Conservation (phyloP, 1,140 invertebrate genomes). For the Drosophila trapezifrons region DNA sequence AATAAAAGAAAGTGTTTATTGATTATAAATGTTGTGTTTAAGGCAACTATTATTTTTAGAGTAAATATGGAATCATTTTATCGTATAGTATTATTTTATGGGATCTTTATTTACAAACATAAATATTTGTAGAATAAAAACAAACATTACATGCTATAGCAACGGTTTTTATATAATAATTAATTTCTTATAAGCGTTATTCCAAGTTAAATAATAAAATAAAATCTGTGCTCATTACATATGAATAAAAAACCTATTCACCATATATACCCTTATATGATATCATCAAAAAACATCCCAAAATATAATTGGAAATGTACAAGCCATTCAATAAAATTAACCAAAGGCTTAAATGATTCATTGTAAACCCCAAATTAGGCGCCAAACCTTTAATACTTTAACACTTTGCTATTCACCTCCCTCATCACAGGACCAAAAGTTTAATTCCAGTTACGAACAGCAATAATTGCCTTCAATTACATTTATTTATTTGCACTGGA, state of each 20-base stretch:
- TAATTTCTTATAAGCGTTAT: not conserved
- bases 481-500: constrained; percentile 77
- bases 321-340: not conserved
- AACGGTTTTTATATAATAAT: not conserved
- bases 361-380: constrained; percentile 12
- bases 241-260: too few species aligned
- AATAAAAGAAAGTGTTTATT: constrained; percentile 30
- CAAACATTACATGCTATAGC: accelerated
- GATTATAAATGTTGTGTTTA: constrained; percentile 3
- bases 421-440: constrained; percentile 28
- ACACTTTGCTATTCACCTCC: constrained; percentile 5
- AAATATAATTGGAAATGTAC: accelerated
- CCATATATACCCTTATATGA: too few species aligned
- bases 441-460: constrained; percentile 66
- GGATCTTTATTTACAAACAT: not conserved
- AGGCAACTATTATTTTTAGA: not conserved
- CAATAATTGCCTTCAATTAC: constrained; percentile 81
- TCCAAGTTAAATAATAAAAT: too few species aligned
- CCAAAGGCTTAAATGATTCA: not conserved
- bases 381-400: constrained; percentile 3
- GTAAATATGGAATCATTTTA: not conserved
- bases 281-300: too few species aligned
- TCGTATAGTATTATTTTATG: not conserved
- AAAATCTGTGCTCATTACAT: too few species aligned
- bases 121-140: not conserved